Evolutionary conservation across 2,888 invertebrate genomes (phyloP).

Genomic region (Leucozona laternaria): DNA sequence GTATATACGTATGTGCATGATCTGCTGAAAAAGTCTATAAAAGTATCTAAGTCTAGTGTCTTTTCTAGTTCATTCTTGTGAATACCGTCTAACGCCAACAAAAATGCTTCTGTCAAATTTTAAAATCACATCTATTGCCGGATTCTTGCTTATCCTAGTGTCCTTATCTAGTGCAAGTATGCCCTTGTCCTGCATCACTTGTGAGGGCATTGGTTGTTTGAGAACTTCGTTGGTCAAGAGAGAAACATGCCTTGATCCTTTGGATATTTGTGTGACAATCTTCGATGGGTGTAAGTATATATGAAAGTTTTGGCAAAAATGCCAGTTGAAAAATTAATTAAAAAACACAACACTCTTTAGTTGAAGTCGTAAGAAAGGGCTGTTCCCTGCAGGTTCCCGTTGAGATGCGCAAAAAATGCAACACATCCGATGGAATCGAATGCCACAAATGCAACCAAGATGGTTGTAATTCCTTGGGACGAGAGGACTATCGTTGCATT

Average conservation of each 20-base stretch:
- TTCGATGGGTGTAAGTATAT: slow-evolving; percentile 79
- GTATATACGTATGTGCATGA: neutral
- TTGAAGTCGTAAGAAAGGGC: slow-evolving; percentile 79
- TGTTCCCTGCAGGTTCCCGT: slow-evolving; percentile 80
- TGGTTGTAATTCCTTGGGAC: slow-evolving; percentile 81
- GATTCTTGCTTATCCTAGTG: slow-evolving; percentile 20
- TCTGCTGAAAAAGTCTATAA: slow-evolving; percentile 54
- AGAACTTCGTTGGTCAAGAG: slow-evolving; percentile 77
- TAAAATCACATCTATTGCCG: neutral
- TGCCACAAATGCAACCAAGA: slow-evolving; percentile 81
- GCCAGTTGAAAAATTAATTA: neutral
- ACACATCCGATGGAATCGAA: slow-evolving; percentile 65
- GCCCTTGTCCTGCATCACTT: slow-evolving; percentile 79
- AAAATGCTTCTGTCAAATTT: slow-evolving; percentile 13
- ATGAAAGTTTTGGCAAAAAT: neutral
- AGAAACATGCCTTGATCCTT: slow-evolving; percentile 78
- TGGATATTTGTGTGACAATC: slow-evolving; percentile 81
- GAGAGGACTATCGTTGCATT: slow-evolving; percentile 79
- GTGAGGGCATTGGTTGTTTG: slow-evolving; percentile 80
- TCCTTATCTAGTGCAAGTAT: slow-evolving; percentile 75
- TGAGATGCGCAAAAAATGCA: slow-evolving; percentile 78
- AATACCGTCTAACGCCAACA: neutral
- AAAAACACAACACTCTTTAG: slow-evolving; percentile 58
- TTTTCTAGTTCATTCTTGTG: slow-evolving; percentile 6
- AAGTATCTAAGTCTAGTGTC: slow-evolving; percentile 17